Conservation (phyloP, 2,797 vertebrate genomes). For the Erethizon dorsatum region DNA sequence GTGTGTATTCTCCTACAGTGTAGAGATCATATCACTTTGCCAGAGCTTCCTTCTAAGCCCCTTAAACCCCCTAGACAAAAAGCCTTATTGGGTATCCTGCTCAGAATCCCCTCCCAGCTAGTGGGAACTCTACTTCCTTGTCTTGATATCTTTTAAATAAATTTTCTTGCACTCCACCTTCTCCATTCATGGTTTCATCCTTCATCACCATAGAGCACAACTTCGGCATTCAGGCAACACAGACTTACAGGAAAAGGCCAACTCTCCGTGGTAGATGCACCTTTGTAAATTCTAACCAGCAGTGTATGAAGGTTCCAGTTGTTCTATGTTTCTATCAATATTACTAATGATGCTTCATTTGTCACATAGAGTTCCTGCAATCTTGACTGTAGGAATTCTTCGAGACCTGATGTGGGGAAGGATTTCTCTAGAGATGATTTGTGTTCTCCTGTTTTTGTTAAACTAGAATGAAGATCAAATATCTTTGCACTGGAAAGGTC, state of each 20-base stretch:
- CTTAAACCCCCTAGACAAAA: not conserved
- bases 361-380: not conserved
- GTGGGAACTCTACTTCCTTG: not conserved
- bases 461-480: slow-evolving; percentile 21
- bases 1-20: not conserved
- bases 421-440: not conserved
- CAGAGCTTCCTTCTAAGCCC: not conserved
- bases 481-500: not conserved
- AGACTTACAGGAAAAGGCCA: not conserved
- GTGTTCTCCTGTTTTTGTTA: not conserved
- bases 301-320: not conserved
- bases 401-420: not conserved
- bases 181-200: not conserved
- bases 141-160: not conserved
- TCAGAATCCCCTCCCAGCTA: not conserved
- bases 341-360: not conserved
- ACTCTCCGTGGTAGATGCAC: not conserved
- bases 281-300: not conserved
- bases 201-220: not conserved
- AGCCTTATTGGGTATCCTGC: not conserved
- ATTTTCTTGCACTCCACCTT: not conserved
- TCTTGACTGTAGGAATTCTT: not conserved
- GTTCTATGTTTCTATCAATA: not conserved
- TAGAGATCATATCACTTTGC: not conserved
- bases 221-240: not conserved